phyloP scores from a whole-genome alignment of 2,113 vertebrate species.

The cattle (Bos taurus) region ARS-UCD2.0 NC_037336.1:59282501-59283000 shows the following conservation, averaged over 20 bases:
- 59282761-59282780: not conserved
- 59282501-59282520: not conserved
- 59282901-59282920: not conserved
- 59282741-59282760: not conserved
- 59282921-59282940: not conserved
- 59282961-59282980: not conserved
- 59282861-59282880: not conserved
- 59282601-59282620: not conserved
- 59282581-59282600: not conserved
- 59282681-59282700: not conserved
- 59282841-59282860: not conserved
- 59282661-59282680: not conserved
- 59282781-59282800: not conserved
- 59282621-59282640: not conserved
- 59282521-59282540: not conserved
- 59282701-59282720: not conserved
- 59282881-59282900: not conserved
- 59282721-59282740: not conserved
- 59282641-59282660: not conserved
- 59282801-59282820: not conserved
- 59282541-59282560: not conserved
- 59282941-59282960: not conserved
- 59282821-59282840: not conserved
- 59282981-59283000: not conserved
- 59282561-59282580: not conserved